Evolutionary conservation across 2,888 invertebrate species (phyloP).

Genomic region (Arenicola marina): DNA sequence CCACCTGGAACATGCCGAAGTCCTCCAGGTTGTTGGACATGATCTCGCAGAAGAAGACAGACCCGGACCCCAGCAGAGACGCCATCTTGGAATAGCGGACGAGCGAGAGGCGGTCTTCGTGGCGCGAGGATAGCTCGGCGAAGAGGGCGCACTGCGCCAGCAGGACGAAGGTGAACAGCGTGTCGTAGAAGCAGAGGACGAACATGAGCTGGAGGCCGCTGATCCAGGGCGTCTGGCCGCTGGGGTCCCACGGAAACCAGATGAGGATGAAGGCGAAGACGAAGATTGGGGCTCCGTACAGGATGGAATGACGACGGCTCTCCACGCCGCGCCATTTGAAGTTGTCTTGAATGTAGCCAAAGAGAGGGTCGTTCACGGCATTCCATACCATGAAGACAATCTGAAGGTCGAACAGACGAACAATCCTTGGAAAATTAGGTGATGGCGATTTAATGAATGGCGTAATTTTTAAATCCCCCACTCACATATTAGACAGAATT

Average conservation of each 20-base stretch:
- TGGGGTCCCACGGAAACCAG: constrained; percentile 59
- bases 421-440: constrained; percentile 3
- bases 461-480: too few species aligned
- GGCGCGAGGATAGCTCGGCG: constrained; percentile 55
- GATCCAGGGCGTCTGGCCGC: constrained; percentile 41
- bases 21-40: constrained; percentile 52
- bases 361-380: constrained; percentile 63
- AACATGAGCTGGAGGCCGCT: constrained; percentile 62
- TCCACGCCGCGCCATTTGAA: constrained; percentile 48
- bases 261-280: constrained; percentile 57
- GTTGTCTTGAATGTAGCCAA: constrained; percentile 59
- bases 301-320: constrained; percentile 58
- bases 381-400: constrained; percentile 64
- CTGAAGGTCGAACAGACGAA: constrained; percentile 38
- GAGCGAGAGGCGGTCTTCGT: constrained; percentile 51
- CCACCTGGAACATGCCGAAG: constrained; percentile 51
- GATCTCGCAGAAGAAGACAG: constrained; percentile 44
- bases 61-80: constrained; percentile 40
- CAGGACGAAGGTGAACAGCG: constrained; percentile 60
- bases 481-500: too few species aligned
- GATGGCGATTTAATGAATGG: too few species aligned
- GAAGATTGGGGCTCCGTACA: constrained; percentile 59
- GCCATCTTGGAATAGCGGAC: constrained; percentile 53
- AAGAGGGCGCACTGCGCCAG: constrained; percentile 59
- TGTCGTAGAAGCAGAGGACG: constrained; percentile 61